These are phyloP conservation scores for Philereme transversata DNA, from an alignment of 2,888 invertebrate species.

Conservation along the genomic window DNA sequence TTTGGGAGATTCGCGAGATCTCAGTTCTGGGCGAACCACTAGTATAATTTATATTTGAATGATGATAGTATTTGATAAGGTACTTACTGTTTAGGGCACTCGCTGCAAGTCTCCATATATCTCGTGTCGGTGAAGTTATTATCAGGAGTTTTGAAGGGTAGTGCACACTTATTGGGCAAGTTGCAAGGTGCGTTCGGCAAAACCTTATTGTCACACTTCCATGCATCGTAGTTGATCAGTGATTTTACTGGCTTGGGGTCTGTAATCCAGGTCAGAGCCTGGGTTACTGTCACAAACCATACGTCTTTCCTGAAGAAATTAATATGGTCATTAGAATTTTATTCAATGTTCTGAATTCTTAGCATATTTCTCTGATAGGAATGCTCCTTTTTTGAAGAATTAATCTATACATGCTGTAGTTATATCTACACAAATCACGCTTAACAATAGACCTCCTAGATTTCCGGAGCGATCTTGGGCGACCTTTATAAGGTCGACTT, in stretches of 20 bases:
- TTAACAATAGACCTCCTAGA: too few relatives aligned
- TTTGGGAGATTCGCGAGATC: too few relatives aligned
- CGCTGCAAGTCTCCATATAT: constrained; percentile 94
- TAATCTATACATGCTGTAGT: too few relatives aligned
- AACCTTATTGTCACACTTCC: constrained; percentile 91
- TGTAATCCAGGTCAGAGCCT: constrained; percentile 95
- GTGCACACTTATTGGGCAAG: constrained; percentile 91
- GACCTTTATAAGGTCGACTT: too few relatives aligned
- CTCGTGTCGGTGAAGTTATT: constrained; percentile 91
- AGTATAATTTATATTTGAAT: too few relatives aligned
- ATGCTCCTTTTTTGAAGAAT: too few relatives aligned
- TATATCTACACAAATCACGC: too few relatives aligned
- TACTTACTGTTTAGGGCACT: constrained; percentile 90
- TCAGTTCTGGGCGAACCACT: too few relatives aligned
- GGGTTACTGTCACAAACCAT: constrained; percentile 93
- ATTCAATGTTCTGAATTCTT: not conserved
- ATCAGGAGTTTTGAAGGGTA: constrained; percentile 90
- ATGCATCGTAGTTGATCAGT: constrained; percentile 89
- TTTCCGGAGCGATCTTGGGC: too few relatives aligned
- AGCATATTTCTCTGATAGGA: too few relatives aligned
- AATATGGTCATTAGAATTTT: not conserved
- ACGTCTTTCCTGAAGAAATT: constrained; percentile 88
- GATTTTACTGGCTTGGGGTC: constrained; percentile 90
- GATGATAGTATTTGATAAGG: too few relatives aligned
- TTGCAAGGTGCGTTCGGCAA: constrained; percentile 91